Conservation (phyloP, 1,140 invertebrate species). For the Proctacanthus coquilletti region DNA sequence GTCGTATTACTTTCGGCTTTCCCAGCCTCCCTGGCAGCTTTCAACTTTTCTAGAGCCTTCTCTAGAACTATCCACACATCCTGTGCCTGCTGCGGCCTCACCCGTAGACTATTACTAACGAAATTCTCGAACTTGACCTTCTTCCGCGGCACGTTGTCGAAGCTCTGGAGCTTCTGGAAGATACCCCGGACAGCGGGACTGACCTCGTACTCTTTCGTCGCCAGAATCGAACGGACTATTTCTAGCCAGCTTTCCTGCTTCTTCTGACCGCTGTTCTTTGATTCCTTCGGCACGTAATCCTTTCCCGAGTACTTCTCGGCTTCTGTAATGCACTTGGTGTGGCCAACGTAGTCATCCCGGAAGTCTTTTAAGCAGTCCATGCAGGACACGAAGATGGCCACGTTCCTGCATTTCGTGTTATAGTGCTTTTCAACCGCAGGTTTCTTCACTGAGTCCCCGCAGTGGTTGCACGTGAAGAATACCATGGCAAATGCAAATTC, state of each 20-base stretch:
- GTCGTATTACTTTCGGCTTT: too few relatives aligned
- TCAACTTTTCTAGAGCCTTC: slow-evolving; percentile 41
- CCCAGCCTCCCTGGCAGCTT: too few relatives aligned
- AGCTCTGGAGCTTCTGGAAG: slow-evolving; percentile 52
- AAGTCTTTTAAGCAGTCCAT: slow-evolving; percentile 81
- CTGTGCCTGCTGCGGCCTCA: slow-evolving; percentile 38
- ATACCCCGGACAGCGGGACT: slow-evolving; percentile 41
- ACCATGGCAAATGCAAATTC: too few relatives aligned
- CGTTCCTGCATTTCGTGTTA: slow-evolving; percentile 44
- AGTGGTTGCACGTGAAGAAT: slow-evolving; percentile 80
- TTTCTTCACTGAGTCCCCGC: slow-evolving; percentile 79
- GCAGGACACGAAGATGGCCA: slow-evolving; percentile 50
- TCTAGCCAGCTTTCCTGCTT: slow-evolving; percentile 84
- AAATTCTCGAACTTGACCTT: slow-evolving; percentile 76
- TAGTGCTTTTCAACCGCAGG: slow-evolving; percentile 86
- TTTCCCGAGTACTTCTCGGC: slow-evolving; percentile 78
- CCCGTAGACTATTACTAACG: slow-evolving; percentile 42
- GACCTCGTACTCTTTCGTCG: slow-evolving; percentile 36
- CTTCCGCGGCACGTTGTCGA: slow-evolving; percentile 84
- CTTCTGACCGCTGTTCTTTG: slow-evolving; percentile 68
- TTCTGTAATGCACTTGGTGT: slow-evolving; percentile 86
- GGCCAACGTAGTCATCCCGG: slow-evolving; percentile 64
- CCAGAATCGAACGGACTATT: slow-evolving; percentile 57
- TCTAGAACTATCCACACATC: slow-evolving; percentile 55
- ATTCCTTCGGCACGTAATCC: slow-evolving; percentile 55